A percentile compares a stretch with the other conserved stretches of the same genome.
These are phyloP conservation scores for Rhopilema esculentum DNA, from an alignment of 30 jellyfish, hydroid and myxozoan species.

Conservation along the genomic window DNA sequence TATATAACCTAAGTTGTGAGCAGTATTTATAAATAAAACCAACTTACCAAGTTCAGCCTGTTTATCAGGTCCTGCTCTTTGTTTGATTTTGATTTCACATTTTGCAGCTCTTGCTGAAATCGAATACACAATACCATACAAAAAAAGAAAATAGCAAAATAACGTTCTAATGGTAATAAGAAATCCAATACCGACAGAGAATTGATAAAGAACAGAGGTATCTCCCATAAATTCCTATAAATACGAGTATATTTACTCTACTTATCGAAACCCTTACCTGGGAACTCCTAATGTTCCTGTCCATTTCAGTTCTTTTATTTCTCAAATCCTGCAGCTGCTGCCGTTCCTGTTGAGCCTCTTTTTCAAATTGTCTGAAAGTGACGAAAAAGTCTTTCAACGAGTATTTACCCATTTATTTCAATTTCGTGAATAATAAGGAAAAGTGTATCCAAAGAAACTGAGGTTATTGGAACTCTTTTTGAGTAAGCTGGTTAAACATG, in stretches of 20 bases:
- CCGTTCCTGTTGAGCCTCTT: neutral
- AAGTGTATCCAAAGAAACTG: too few relatives aligned
- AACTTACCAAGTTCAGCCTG: conserved; percentile 74
- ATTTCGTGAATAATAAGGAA: too few relatives aligned
- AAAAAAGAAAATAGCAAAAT: neutral
- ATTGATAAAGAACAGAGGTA: too few relatives aligned
- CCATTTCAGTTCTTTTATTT: neutral
- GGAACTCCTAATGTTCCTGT: neutral
- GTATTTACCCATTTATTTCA: too few relatives aligned
- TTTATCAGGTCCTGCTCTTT: conserved; percentile 80
- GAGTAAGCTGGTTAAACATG: too few relatives aligned
- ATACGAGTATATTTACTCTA: too few relatives aligned
- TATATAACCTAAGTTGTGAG: too few relatives aligned
- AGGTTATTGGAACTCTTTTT: too few relatives aligned
- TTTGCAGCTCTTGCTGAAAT: conserved; percentile 65
- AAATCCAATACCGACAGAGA: too few relatives aligned
- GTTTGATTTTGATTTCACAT: conserved; percentile 52
- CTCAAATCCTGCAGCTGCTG: neutral
- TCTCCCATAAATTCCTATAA: too few relatives aligned
- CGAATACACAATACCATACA: too few relatives aligned
- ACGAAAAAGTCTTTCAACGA: neutral
- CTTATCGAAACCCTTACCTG: neutral
- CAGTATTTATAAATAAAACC: too few relatives aligned
- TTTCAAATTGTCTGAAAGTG: conserved; percentile 1
- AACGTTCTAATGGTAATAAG: neutral